Conservation (phyloP, 2,888 invertebrate genomes). For the Chaitophorus viminalis region DNA sequence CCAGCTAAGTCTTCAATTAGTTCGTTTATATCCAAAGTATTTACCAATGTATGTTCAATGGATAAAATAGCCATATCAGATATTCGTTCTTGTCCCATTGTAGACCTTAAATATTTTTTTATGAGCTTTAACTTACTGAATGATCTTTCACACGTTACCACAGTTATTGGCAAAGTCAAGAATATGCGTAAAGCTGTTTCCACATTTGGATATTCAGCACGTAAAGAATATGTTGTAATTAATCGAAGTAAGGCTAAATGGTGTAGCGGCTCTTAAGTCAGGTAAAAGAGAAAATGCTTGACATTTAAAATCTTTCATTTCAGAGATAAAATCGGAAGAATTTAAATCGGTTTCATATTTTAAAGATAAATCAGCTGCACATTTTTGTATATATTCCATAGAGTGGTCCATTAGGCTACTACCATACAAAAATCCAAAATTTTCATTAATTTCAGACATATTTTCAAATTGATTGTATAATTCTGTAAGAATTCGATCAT, state of each 20-base stretch:
- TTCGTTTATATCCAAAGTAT: background rate
- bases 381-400: background rate
- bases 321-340: background rate
- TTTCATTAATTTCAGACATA: background rate
- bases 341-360: background rate
- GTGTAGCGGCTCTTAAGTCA: background rate
- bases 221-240: no score
- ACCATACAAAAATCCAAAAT: no score
- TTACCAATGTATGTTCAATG: background rate
- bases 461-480: background rate
- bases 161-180: no score
- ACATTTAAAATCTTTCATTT: constrained; percentile 12
- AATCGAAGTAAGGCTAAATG: no score
- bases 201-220: no score
- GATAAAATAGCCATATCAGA: no score
- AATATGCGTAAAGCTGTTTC: no score
- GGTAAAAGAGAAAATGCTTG: constrained; percentile 9
- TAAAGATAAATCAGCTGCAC: background rate
- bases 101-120: no score
- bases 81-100: no score
- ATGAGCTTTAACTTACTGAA: no score
- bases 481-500: constrained; percentile 4
- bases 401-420: background rate
- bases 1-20: background rate
- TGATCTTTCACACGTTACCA: no score